Base-by-base conservation (phyloP, 2,888 invertebrate species). In the Seira ritae region DNA sequence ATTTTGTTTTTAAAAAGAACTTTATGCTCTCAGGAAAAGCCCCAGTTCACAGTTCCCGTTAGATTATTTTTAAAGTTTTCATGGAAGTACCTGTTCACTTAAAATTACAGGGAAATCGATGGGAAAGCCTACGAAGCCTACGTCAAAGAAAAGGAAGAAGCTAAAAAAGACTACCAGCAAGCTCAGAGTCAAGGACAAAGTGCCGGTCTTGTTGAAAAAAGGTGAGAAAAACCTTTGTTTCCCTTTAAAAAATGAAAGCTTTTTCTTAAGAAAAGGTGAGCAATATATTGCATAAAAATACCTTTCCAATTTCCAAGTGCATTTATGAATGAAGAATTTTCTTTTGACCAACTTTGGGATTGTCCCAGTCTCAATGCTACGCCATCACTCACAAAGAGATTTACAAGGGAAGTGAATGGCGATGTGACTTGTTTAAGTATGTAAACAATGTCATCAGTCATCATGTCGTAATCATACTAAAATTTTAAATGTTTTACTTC, bases 101-200 rank as follows among this genome's bases (percentile, higher is more conserved):
- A n/a, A n/a, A n/a, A 88, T 71, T 80, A 85, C 12, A 90, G 90
- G 89, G 86, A 88, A 42, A 89, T 90, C 60, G 89, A 89, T 67
- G 90, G 89, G 0, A 85, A 88, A 72, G 20, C 84, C 1, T 88
- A 89, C 37, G 87, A 89, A 60, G 90, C 90, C 4, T 87, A 89
- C 69, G 90, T 91, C 8, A 90, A 90, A 84, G 90, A 90, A 68
- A 91, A 90, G 80, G 89, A 89, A 42, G 86, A 86, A 46, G 91
- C 91, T 0, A 87, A 89, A 76, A 83, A 86, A 24, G 88, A 89
- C 42, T 91, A 90, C 84, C 86, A 89, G 19, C 89, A 90, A 19
- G 89, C 89, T 50, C 86, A 88, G 10, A 85, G 80, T 74, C 84
- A 88, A 70, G 90, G 90, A 65, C 88, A 89, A 78, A 89, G 89